Base-by-base conservation (phyloP, 2,113 vertebrate genomes). In the Loxodonta africana region DNA sequence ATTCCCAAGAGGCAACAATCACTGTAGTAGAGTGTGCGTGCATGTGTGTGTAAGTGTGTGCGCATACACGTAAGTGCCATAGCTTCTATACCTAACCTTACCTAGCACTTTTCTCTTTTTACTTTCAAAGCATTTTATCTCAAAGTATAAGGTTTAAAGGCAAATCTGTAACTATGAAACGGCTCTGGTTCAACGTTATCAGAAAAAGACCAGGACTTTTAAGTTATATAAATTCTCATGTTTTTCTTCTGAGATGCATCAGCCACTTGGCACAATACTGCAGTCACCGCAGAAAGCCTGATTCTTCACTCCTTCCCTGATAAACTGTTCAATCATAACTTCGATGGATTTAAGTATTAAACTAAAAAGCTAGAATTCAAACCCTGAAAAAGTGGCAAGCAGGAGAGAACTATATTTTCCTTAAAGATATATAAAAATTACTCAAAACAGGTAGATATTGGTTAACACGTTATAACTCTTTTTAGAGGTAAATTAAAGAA, bases 301-400 rank as follows among this genome's bases (percentile, higher is more conserved):
- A 95, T 93, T 96, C 94, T 89, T 96, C 90, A 96, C 95, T 95
- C 71, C 63, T 97, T 96, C 90, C 80, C 94, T 85, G 92, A 97
- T 92, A 97, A 97, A 92, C 90, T 95, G 76, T 78, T 96, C 96
- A 95, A 20, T 91, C 92, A 95, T 63, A 97, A 93, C 92, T 87
- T 84, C n/a, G 28, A 5, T 67, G 44, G 91, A 93, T 84, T 71
- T 89, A 96, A 95, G 62, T 94, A 44, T 65, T 41, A 69, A 89
- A 87, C 63, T 93, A 62, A 80, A 87, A 94, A 91, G 33, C 33
- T 37, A 77, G 33, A 95, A 93, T 81, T 96, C 71, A 91, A 93
- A 46, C n/a, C 37, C 77, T 88, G 23, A 60, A 95, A 88, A 92
- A 91, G 83, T 46, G 1, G 37, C 51, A 57, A 30, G 18, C 28